Conservation (phyloP, 1,140 invertebrate species). For the Orussus abietinus region DNA sequence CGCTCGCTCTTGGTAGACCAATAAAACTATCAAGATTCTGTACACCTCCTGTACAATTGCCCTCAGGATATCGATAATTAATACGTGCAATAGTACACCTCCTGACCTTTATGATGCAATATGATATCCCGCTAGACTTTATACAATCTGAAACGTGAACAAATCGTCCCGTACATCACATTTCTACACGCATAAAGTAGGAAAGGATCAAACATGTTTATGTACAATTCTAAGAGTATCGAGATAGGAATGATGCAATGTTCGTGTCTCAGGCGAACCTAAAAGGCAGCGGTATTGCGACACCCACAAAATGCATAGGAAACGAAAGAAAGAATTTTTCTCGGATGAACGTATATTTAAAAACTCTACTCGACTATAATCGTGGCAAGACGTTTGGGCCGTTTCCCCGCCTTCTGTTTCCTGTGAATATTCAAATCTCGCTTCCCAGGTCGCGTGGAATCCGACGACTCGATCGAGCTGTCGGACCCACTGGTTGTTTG, state of each 20-base stretch:
- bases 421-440: constrained; percentile 28
- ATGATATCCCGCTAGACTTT: too few relatives aligned
- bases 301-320: constrained; percentile 27
- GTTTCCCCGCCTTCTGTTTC: constrained; percentile 36
- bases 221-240: constrained; percentile 29
- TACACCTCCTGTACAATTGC: too few relatives aligned
- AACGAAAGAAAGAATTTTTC: constrained; percentile 12
- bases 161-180: too few relatives aligned
- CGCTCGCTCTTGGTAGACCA: too few relatives aligned
- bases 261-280: constrained; percentile 14
- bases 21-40: too few relatives aligned
- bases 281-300: constrained; percentile 16
- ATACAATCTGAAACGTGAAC: too few relatives aligned
- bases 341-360: too few relatives aligned
- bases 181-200: constrained; percentile 3
- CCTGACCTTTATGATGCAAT: too few relatives aligned
- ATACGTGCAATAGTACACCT: too few relatives aligned
- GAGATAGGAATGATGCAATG: constrained; percentile 38
- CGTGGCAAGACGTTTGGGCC: constrained; percentile 31
- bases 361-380: constrained; percentile 30
- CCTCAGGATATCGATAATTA: too few relatives aligned
- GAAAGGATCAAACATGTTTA: constrained; percentile 18
- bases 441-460: constrained; percentile 9
- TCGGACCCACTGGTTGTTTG: constrained; percentile 18
- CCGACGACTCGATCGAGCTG: constrained; percentile 19